A percentile compares a stretch with the other conserved stretches of the same genome.
These are phyloP conservation scores for Silurus meridionalis DNA, from an alignment of 2,113 vertebrate species.

Conservation along the genomic window DNA sequence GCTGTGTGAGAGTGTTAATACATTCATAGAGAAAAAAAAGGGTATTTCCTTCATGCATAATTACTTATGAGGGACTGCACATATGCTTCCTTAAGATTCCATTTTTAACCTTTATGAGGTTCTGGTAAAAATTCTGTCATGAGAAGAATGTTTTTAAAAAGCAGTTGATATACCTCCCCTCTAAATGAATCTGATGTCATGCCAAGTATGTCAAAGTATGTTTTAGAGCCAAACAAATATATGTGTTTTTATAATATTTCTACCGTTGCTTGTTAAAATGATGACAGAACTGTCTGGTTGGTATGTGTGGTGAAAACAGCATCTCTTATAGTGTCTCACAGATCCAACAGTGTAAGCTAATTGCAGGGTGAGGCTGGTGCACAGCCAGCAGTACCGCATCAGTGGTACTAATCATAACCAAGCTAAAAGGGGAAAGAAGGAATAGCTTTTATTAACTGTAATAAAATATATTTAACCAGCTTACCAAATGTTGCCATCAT, in stretches of 20 bases:
- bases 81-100: background rate
- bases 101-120: background rate
- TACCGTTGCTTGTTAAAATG: slow-evolving; percentile 28
- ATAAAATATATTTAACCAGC: slow-evolving; percentile 54
- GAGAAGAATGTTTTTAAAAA: background rate
- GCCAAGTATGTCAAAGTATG: background rate
- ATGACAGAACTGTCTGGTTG: slow-evolving; percentile 26
- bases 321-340: background rate
- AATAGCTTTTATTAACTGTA: slow-evolving; percentile 52
- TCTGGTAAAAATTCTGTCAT: background rate
- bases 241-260: slow-evolving; percentile 44
- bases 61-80: background rate
- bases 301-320: slow-evolving; percentile 26
- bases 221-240: slow-evolving; percentile 17
- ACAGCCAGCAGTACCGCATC: slow-evolving; percentile 42
- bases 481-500: slow-evolving; percentile 22
- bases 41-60: background rate
- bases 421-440: slow-evolving; percentile 36
- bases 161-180: background rate
- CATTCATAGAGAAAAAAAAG: background rate
- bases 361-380: slow-evolving; percentile 52
- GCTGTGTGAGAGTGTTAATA: background rate
- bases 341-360: slow-evolving; percentile 41
- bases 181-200: slow-evolving; percentile 1
- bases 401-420: slow-evolving; percentile 50